Percentiles rank a stretch among this genome's conserved stretches.
Conservation (phyloP, 2,113 vertebrate species). For the Leucopsar rothschildi region DNA sequence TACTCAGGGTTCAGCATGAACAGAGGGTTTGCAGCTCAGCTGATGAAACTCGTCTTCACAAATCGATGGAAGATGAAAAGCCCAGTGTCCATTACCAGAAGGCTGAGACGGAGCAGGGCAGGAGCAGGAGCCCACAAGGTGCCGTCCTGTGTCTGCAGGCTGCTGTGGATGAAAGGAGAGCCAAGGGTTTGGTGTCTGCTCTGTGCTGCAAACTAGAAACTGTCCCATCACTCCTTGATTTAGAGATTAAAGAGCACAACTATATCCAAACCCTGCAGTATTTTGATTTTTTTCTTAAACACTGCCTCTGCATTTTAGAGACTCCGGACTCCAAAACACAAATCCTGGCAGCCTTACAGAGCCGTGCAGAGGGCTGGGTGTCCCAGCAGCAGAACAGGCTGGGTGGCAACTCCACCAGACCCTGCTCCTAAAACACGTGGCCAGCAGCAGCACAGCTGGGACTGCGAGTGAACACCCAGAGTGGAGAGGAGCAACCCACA, state of each 20-base stretch:
- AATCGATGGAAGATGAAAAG: not conserved
- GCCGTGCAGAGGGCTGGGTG: fast-evolving
- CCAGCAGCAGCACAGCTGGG: not conserved
- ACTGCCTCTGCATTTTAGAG: not conserved
- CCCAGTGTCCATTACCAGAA: not conserved
- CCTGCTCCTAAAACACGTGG: not conserved
- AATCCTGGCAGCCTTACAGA: not conserved
- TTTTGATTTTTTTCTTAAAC: not conserved
- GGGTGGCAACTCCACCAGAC: not conserved
- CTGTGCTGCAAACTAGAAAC: not conserved
- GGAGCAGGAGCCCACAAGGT: fast-evolving
- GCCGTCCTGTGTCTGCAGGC: not conserved
- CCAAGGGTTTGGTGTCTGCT: not conserved
- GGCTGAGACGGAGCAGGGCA: not conserved
- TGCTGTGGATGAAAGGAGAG: not conserved
- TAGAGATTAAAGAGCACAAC: not conserved
- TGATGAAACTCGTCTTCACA: not conserved
- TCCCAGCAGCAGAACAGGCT: fast-evolving
- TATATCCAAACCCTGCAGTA: not conserved
- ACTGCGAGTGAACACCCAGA: too few species aligned
- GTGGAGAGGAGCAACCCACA: fast-evolving
- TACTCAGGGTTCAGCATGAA: not conserved
- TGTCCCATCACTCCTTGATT: not conserved
- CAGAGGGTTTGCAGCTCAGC: not conserved
- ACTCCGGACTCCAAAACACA: not conserved